Evolutionary conservation across 2,888 invertebrate species (phyloP).

Genomic region (Megalurothrips usitatus): DNA sequence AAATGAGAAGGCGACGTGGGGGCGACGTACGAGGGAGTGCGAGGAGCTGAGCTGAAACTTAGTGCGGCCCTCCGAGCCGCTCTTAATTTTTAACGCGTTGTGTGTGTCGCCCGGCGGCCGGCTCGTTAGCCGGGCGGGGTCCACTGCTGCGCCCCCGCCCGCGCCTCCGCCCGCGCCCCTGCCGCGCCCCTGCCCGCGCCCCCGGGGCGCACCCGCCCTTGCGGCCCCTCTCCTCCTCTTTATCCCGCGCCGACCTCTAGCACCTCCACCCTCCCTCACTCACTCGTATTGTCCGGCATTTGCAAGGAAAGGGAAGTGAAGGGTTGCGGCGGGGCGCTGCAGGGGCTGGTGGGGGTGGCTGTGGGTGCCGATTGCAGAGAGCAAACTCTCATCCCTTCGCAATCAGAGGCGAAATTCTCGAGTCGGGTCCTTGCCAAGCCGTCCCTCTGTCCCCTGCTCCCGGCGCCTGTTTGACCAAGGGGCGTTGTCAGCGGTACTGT

Average conservation of each 20-base stretch:
- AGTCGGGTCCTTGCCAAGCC: background rate
- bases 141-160: too few species aligned
- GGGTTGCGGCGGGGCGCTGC: background rate
- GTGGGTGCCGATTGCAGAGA: background rate
- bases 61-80: too few species aligned
- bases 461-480: background rate
- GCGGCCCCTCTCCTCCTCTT: background rate
- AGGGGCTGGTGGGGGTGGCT: too few species aligned
- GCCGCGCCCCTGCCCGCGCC: background rate
- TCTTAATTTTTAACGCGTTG: too few species aligned
- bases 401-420: slow-evolving; percentile 17
- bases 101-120: too few species aligned
- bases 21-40: too few species aligned
- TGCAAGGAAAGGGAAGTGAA: background rate
- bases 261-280: background rate
- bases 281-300: background rate
- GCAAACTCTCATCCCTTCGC: background rate
- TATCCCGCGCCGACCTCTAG: background rate
- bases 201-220: too few species aligned
- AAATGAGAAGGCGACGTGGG: too few species aligned
- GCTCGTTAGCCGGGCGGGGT: too few species aligned
- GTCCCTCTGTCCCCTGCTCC: background rate
- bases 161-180: background rate
- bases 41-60: too few species aligned
- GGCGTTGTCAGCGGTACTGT: background rate